Base-by-base conservation (phyloP, 2,797 vertebrate species). In the Ibycter americanus region DNA sequence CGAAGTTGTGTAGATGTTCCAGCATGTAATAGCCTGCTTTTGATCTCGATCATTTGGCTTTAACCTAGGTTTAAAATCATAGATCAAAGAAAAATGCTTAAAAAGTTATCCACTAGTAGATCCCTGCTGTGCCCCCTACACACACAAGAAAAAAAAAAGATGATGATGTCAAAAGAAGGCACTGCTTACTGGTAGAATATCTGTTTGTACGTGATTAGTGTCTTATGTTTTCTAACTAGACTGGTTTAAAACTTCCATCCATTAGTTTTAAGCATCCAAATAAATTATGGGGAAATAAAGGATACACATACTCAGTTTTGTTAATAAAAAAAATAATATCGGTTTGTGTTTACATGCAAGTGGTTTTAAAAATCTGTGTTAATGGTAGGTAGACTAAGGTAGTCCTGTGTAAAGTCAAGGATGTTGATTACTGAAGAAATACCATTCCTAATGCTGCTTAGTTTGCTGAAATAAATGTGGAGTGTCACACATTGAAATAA, bases 51-150 rank as follows among this genome's bases (percentile, higher is more conserved):
- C 47, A 16, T 82, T 92, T 90, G 52, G 25, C 31, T 95, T 93
- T 92, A 95, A 89, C 81, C 61, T 97, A 71, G 79, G 63, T 96
- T 98, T 95, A 89, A 95, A 96, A 63, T 67, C 46, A 22, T 54
- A 32, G 15, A 29, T 93, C 82, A 84, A 95, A 90, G 77, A 95
- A 96, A 94, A 97, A 6, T 5, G 18, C 4, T 55, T 70, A 40
- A 62, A 68, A 66, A 7, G 5, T 52, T 82, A 47, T 8, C 10
- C 12, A 22, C 12, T 47, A 63, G 21, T 42, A 42, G 40, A 42
- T 15, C 40, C 40, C 40, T 42, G 40, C 40, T 42, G 40, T 15
- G 40, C 40, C 40, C 38, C 38, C 13, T 11, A 40, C 38, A 40
- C 38, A 40, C 11, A 40, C 11, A 40, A 40, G 12, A 40, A 40